Base-by-base conservation (phyloP, 1,140 invertebrate genomes). In the Pseudoatta argentina region DNA sequence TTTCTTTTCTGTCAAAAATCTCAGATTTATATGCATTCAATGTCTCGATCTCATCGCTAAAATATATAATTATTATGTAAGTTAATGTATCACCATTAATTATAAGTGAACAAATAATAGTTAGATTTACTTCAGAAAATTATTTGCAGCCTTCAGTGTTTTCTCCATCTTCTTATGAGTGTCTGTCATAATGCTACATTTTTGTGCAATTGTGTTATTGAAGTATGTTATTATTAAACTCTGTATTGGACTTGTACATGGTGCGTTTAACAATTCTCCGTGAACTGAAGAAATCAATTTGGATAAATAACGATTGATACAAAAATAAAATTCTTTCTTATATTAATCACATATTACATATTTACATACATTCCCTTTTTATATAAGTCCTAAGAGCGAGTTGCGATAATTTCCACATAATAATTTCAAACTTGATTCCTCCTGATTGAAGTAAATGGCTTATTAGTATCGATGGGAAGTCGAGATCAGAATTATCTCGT, bases 331-430 rank as follows among this genome's bases (percentile, higher is more conserved):
- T 27, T 72, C 27, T 48, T 57, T n/a, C 12, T 10, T 44, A 12
- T 8, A 8, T 51, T n/a, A 27, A 75, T 12, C 12, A 44, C 14
- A 51, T 10, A 55, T n/a, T 39, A 39, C 34, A 39, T 39, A 39
- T 39, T 51, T 21, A 59, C 87, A 75, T 88, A 89, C 90, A 53
- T 72, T 92, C 69, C 59, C 73, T 76, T 63, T 55, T 76, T 24
- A 94, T 34, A 44, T 90, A 93, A 63, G 82, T 57, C 59, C 85
- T 91, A 3, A 94, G 51, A 34, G 88, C 86, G 57, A 93, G 85
- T 67, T 90, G 63, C 12, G 93, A 93, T 27, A 94, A 66, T 82
- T 93, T 93, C 89, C 89, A 93, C 91, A 94, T 94, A 7, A 94
- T 89, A 53, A 66, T 87, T 3, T 89, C 77, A 77, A 94, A 91